Conservation (phyloP, 2,797 vertebrate species). For the Pipistrellus pipistrellus region DNA sequence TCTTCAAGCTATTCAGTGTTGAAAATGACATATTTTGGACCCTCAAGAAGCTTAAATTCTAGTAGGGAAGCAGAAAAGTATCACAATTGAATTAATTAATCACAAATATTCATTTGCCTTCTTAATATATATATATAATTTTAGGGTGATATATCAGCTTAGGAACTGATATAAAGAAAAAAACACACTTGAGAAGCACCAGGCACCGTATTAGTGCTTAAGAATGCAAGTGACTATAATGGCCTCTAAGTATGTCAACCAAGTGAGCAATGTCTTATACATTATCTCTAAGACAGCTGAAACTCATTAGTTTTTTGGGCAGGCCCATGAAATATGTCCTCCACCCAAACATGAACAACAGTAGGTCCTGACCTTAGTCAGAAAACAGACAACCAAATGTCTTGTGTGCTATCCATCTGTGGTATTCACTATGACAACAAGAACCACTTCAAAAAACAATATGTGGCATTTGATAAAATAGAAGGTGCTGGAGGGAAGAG, state of each 20-base stretch:
- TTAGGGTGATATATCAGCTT: neutral
- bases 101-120: slow-evolving; percentile 20
- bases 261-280: slow-evolving; percentile 67
- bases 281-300: slow-evolving; percentile 74
- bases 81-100: neutral
- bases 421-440: slow-evolving; percentile 78
- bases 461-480: slow-evolving; percentile 82
- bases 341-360: slow-evolving; percentile 81
- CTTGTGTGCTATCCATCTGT: slow-evolving; percentile 68
- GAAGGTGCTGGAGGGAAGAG: slow-evolving; percentile 81
- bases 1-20: neutral
- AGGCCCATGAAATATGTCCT: slow-evolving; percentile 74
- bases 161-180: slow-evolving; percentile 52
- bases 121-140: no score
- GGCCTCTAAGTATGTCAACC: slow-evolving; percentile 63
- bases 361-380: slow-evolving; percentile 79
- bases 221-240: slow-evolving; percentile 53
- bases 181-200: slow-evolving; percentile 24
- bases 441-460: slow-evolving; percentile 80
- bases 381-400: slow-evolving; percentile 79
- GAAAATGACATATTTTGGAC: slow-evolving; percentile 10
- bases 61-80: neutral
- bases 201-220: slow-evolving; percentile 45
- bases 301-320: slow-evolving; percentile 77
- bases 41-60: slow-evolving; percentile 61